A percentile compares a stretch with the other conserved stretches of the same genome.
Conservation (phyloP, 2,888 invertebrate species). For the Unio delphinus region DNA sequence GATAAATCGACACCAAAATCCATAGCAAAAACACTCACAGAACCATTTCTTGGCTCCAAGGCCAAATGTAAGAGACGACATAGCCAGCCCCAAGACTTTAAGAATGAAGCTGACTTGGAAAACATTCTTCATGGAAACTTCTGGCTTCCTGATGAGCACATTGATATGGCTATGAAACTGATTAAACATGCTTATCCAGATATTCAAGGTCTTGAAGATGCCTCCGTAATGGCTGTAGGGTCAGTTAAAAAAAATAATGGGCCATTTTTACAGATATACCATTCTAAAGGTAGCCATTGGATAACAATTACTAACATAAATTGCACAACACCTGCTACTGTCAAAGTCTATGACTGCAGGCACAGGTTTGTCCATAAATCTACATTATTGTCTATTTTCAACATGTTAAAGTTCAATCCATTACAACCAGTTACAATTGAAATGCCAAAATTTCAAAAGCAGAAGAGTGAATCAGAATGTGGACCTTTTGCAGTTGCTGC, state of each 20-base stretch:
- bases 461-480: constrained; percentile 30
- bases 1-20: no score
- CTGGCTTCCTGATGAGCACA: constrained; percentile 28
- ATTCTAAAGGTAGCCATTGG: constrained; percentile 36
- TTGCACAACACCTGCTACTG: constrained; percentile 11
- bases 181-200: constrained; percentile 20
- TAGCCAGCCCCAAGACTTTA: no score
- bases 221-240: constrained; percentile 18
- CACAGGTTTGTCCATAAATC: constrained; percentile 15
- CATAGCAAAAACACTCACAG: no score
- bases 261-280: constrained; percentile 32
- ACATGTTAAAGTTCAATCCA: constrained; percentile 8
- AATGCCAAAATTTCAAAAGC: constrained; percentile 32
- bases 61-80: no score
- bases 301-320: constrained; percentile 26
- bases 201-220: constrained; percentile 29
- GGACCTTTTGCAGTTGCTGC: constrained; percentile 41
- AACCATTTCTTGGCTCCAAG: no score
- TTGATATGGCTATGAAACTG: constrained; percentile 27
- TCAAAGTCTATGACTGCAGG: constrained; percentile 35
- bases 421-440: constrained; percentile 15
- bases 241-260: constrained; percentile 9
- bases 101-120: no score
- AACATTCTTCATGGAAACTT: constrained; percentile 9
- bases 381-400: constrained; percentile 7